Evolutionary conservation across 2,888 invertebrate genomes (phyloP).

Genomic region (Portevinia maculata): DNA sequence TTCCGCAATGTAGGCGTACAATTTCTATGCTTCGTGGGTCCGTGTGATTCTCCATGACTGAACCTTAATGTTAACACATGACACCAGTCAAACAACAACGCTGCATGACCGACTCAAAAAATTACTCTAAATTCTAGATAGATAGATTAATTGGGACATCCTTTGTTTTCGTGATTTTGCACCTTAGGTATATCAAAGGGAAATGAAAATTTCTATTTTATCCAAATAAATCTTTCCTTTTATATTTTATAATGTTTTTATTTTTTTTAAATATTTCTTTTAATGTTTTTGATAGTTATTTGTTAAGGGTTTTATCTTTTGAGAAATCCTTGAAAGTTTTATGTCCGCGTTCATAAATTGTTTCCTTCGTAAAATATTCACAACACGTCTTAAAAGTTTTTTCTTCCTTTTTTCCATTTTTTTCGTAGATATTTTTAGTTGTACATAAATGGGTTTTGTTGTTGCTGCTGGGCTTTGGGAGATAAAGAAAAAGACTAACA

Average conservation of each 20-base stretch:
- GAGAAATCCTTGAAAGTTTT: conserved; percentile 46
- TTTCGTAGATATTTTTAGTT: conserved; percentile 16
- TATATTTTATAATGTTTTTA: not conserved
- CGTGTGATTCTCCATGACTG: too few relatives aligned
- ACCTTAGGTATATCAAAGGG: too few relatives aligned
- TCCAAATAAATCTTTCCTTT: too few relatives aligned
- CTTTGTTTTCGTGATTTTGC: too few relatives aligned
- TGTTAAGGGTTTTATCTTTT: conserved; percentile 28
- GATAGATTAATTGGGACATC: too few relatives aligned
- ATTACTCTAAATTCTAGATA: too few relatives aligned
- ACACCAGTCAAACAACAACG: too few relatives aligned
- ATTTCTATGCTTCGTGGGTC: too few relatives aligned
- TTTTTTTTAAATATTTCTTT: not conserved
- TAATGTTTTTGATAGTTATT: not conserved
- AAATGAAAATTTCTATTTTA: too few relatives aligned
- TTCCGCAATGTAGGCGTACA: too few relatives aligned
- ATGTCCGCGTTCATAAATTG: conserved; percentile 45
- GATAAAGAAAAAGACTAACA: conserved; percentile 27
- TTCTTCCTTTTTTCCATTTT: conserved; percentile 12
- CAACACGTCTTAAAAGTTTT: conserved; percentile 58
- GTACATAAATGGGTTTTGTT: conserved; percentile 6
- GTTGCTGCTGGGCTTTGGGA: not conserved
- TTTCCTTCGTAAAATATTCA: conserved; percentile 55
- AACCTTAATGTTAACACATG: too few relatives aligned
- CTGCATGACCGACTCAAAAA: too few relatives aligned